Percentiles rank a stretch among this genome's conserved stretches.
Conservation (phyloP, 2,888 invertebrate genomes). For the Cristatella mucedo region DNA sequence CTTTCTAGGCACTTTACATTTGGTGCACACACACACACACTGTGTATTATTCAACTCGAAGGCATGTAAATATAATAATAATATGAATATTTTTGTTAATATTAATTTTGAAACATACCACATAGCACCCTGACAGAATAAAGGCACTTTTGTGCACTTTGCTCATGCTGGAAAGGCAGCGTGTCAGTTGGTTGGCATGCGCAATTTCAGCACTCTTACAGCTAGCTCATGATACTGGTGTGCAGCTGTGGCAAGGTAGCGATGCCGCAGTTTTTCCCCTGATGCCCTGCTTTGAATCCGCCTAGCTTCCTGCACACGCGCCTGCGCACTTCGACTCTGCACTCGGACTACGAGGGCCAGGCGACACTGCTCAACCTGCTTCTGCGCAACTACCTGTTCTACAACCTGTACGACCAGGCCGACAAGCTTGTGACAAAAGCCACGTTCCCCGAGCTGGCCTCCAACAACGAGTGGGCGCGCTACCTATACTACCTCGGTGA, state of each 20-base stretch:
- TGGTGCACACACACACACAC: too few relatives aligned
- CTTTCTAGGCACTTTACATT: too few relatives aligned
- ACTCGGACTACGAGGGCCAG: conserved; percentile 92
- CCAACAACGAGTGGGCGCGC: conserved; percentile 97
- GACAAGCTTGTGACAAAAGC: conserved; percentile 93
- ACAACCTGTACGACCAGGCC: conserved; percentile 84
- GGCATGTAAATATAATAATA: too few relatives aligned
- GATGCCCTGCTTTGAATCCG: background rate
- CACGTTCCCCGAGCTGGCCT: conserved; percentile 85
- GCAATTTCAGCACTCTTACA: too few relatives aligned
- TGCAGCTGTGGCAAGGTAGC: background rate
- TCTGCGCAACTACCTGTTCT: conserved; percentile 82
- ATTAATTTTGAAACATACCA: too few relatives aligned
- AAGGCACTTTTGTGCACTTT: too few relatives aligned
- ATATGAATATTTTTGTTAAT: too few relatives aligned
- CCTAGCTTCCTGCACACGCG: conserved; percentile 59
- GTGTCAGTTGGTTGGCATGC: too few relatives aligned
- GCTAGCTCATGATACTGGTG: background rate
- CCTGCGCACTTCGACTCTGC: conserved; percentile 77
- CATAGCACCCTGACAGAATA: too few relatives aligned
- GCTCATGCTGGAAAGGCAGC: too few relatives aligned
- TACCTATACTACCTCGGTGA: conserved; percentile 72
- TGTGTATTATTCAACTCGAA: too few relatives aligned
- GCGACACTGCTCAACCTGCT: conserved; percentile 89
- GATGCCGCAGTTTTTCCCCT: too few relatives aligned